Evolutionary conservation across 1,140 invertebrate species (phyloP).

Genomic region (Oreohelix idahoensis): DNA sequence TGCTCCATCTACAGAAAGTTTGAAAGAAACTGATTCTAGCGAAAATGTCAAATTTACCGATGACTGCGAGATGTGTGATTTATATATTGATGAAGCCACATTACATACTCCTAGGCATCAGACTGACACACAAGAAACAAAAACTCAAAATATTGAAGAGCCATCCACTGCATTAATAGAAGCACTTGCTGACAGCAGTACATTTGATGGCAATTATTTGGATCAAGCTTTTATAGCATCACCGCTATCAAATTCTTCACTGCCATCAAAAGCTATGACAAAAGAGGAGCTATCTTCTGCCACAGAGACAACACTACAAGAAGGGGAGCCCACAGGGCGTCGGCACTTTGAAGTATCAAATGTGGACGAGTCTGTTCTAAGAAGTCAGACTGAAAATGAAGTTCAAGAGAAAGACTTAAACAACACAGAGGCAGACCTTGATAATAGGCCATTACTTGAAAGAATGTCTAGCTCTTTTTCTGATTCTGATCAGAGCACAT

Average conservation of each 20-base stretch:
- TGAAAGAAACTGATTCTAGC: not conserved
- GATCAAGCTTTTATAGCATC: not conserved
- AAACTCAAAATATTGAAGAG: not conserved
- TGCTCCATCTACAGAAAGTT: not conserved
- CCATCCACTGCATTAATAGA: not conserved
- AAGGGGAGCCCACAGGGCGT: not conserved
- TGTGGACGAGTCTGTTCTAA: conserved; percentile 19
- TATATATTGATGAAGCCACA: not conserved
- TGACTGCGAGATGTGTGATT: not conserved
- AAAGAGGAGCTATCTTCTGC: not conserved
- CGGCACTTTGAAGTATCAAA: conserved; percentile 21
- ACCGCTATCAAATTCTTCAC: not conserved
- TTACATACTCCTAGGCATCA: not conserved
- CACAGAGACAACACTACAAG: not conserved
- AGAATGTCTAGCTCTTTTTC: conserved; percentile 14
- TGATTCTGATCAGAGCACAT: conserved; percentile 21
- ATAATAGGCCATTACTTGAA: not conserved
- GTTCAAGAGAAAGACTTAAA: not conserved
- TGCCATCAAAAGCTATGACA: not conserved
- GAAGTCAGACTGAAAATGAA: not conserved
- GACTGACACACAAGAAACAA: not conserved
- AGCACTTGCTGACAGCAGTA: not conserved
- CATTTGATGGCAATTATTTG: not conserved
- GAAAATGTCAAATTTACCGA: not conserved
- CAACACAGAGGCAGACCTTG: not conserved